phyloP scores from a whole-genome alignment of 2,888 invertebrate genomes.

The Glomeris marginata region DNA sequence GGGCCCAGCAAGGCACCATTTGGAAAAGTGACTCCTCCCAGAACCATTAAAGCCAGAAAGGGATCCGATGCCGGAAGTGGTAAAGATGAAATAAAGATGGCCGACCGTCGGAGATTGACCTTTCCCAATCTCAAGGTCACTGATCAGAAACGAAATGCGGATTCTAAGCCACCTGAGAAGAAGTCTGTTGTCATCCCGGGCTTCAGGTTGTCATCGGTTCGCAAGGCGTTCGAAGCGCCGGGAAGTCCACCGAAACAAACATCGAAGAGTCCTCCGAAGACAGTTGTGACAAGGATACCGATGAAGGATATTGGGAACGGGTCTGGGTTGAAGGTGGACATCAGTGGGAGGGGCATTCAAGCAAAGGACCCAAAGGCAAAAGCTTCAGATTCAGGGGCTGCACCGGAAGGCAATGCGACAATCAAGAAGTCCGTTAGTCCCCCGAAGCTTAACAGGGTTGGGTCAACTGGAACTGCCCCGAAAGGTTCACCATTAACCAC shows the following conservation, averaged over 20 bases:
- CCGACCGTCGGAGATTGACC: too few relatives aligned
- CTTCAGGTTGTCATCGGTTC: constrained; percentile 8
- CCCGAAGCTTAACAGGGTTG: too few relatives aligned
- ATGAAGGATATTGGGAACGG: too few relatives aligned
- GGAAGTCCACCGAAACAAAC: constrained; percentile 1
- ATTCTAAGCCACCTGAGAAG: constrained; percentile 10
- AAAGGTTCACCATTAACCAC: too few relatives aligned
- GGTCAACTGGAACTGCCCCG: too few relatives aligned
- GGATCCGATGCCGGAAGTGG: constrained; percentile 46
- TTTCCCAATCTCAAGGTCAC: too few relatives aligned
- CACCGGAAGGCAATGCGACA: neutral
- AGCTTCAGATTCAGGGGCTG: neutral
- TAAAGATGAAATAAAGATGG: too few relatives aligned
- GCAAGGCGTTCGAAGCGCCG: constrained; percentile 11
- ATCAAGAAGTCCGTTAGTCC: too few relatives aligned
- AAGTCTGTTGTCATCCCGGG: constrained; percentile 11
- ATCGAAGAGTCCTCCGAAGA: neutral
- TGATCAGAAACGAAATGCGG: too few relatives aligned
- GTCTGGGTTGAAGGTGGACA: neutral
- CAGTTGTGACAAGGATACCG: too few relatives aligned
- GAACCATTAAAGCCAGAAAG: constrained; percentile 71
- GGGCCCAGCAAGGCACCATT: constrained; percentile 9
- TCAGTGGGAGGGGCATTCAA: neutral
- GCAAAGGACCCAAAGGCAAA: neutral
- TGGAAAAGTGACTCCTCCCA: constrained; percentile 24